Evolutionary conservation across 2,113 vertebrate species (phyloP).

Genomic region (Lagenorhynchus albirostris): DNA sequence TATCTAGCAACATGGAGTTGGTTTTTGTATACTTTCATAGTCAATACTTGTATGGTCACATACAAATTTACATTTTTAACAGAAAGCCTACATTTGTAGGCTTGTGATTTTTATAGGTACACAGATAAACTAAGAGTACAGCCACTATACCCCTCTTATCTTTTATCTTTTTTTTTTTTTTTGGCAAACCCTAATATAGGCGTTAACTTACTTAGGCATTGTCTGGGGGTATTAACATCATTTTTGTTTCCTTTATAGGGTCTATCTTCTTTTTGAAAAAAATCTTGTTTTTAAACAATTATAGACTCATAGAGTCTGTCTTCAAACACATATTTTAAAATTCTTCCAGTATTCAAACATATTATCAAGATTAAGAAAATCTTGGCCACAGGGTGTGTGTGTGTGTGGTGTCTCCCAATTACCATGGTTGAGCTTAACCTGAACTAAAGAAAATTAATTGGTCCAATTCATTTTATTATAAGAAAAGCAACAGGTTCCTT

Average conservation of each 20-base stretch:
- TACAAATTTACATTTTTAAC: neutral
- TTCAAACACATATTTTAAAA: neutral
- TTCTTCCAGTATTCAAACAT: neutral
- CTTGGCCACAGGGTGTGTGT: neutral
- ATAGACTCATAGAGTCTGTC: neutral
- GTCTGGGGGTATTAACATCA: neutral
- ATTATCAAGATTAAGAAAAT: neutral
- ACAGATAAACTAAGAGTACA: neutral
- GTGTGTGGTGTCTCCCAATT: neutral
- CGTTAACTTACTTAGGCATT: neutral
- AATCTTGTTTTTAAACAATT: neutral
- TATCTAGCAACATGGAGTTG: neutral
- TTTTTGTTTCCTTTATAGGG: neutral
- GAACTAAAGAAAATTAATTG: constrained; percentile 60
- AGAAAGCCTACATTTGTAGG: neutral
- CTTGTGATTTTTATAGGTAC: constrained; percentile 24
- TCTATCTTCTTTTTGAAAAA: neutral
- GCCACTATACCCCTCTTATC: neutral
- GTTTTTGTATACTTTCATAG: neutral
- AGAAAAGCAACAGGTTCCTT: constrained; percentile 38
- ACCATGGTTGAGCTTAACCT: constrained; percentile 14
- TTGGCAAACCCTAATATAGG: neutral
- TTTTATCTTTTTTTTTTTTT: neutral
- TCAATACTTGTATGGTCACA: neutral
- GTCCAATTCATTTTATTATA: constrained; percentile 46